phyloP scores from a whole-genome alignment of 1,140 invertebrate genomes.

The Penaeus indicus region DNA sequence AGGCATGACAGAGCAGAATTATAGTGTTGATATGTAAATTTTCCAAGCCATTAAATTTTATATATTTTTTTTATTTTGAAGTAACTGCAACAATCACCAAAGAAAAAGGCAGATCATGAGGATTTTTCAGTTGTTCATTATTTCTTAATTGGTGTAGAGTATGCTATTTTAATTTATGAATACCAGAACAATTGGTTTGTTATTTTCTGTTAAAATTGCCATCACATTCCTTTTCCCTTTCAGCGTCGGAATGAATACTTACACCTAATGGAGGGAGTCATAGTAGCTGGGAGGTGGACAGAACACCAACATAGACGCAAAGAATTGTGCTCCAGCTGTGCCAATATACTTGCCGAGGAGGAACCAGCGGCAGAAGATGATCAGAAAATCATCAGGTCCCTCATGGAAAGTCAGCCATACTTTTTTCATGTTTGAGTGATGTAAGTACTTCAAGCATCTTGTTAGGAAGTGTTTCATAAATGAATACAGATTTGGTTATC shows the following conservation, averaged over 20 bases:
- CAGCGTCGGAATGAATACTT: conserved; percentile 54
- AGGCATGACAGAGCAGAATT: not conserved
- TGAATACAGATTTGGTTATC: not conserved
- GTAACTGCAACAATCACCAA: not conserved
- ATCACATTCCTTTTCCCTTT: not conserved
- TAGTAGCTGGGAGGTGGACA: conserved; percentile 44
- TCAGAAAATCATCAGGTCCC: conserved; percentile 25
- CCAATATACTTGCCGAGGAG: conserved; percentile 48
- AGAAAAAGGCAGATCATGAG: not conserved
- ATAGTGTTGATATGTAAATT: no score
- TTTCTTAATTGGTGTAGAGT: not conserved
- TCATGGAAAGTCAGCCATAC: conserved; percentile 12
- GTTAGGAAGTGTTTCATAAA: not conserved
- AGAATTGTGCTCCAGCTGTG: conserved; percentile 29
- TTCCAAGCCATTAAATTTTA: not conserved
- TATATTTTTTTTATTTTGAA: not conserved
- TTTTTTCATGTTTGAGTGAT: conserved; percentile 10
- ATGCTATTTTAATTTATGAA: no score
- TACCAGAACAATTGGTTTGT: no score
- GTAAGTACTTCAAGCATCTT: no score
- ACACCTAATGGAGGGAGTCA: conserved; percentile 46
- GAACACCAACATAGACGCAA: conserved; percentile 45
- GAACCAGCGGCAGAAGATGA: conserved; percentile 44
- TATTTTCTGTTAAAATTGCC: not conserved
- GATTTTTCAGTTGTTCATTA: not conserved